Conservation (phyloP, 2,888 invertebrate genomes). For the Ditula angustiorana region DNA sequence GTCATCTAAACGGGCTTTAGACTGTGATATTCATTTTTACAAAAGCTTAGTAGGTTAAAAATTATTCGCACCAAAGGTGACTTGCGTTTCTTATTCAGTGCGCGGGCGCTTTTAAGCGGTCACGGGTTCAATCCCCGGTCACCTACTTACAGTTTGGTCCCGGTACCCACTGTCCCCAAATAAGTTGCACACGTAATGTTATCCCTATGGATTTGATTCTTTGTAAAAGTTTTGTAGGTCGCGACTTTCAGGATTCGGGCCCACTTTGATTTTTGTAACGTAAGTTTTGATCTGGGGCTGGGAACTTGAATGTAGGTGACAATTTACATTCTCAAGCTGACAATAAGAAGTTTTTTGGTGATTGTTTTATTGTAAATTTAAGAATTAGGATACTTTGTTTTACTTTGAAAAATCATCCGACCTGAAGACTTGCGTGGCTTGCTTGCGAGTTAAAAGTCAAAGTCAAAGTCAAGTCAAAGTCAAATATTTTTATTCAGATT, state of each 20-base stretch:
- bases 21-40: not conserved
- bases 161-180: conserved; percentile 14
- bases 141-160: conserved; percentile 36
- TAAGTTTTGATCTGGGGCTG: not conserved
- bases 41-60: conserved; percentile 14
- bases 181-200: conserved; percentile 26
- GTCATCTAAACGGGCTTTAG: not conserved
- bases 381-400: too few species aligned
- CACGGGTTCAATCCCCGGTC: conserved; percentile 35
- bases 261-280: conserved; percentile 8
- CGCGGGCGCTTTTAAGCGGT: conserved; percentile 29
- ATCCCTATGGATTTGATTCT: conserved; percentile 30
- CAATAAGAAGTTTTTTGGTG: too few species aligned
- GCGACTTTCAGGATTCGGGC: conserved; percentile 3
- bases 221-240: conserved; percentile 33
- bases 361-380: too few species aligned
- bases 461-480: too few species aligned
- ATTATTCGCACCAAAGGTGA: conserved; percentile 24
- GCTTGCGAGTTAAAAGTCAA: too few species aligned
- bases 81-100: conserved; percentile 33
- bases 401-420: too few species aligned
- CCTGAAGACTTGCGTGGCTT: too few species aligned
- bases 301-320: not conserved
- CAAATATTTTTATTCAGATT: too few species aligned
- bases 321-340: too few species aligned